A percentile compares a stretch with the other conserved stretches of the same genome.
phyloP scores from a whole-genome alignment of 2,888 invertebrate genomes.

The Mesorhabditis sp. region DNA sequence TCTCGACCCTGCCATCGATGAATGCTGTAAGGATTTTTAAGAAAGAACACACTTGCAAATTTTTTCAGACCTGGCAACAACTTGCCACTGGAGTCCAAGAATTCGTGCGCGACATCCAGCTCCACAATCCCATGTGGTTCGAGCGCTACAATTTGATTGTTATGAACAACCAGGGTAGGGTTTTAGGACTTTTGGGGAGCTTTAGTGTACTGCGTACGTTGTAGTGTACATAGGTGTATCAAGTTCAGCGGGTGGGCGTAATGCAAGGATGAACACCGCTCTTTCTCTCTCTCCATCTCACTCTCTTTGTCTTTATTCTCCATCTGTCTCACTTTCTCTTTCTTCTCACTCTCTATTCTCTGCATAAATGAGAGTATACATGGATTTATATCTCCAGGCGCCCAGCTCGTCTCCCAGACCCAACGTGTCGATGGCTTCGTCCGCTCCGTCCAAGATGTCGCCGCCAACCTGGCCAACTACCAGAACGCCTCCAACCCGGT shows the following conservation, averaged over 20 bases:
- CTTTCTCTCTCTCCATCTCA: too few relatives aligned
- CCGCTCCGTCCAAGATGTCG: slow-evolving; percentile 22
- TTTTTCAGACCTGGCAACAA: slow-evolving; percentile 8
- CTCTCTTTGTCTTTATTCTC: too few relatives aligned
- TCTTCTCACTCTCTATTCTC: too few relatives aligned
- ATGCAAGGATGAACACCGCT: too few relatives aligned
- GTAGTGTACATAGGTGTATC: too few relatives aligned
- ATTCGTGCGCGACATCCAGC: slow-evolving; percentile 30
- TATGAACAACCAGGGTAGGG: slow-evolving; percentile 27
- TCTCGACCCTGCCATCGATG: slow-evolving; percentile 41
- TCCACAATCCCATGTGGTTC: slow-evolving; percentile 37
- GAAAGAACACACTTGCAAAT: neutral
- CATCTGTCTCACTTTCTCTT: too few relatives aligned
- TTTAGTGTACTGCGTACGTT: too few relatives aligned
- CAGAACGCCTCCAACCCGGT: neutral
- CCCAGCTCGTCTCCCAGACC: slow-evolving; percentile 16
- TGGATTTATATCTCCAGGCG: slow-evolving; percentile 15
- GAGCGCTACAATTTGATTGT: slow-evolving; percentile 33
- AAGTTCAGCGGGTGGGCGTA: too few relatives aligned
- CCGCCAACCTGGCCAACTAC: slow-evolving; percentile 23
- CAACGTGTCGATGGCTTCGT: slow-evolving; percentile 28
- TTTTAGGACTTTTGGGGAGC: neutral
- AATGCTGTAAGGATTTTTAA: slow-evolving; percentile 10
- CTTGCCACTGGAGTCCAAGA: slow-evolving; percentile 11
- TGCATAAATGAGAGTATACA: too few relatives aligned